A percentile compares a stretch with the other conserved stretches of the same genome.
Conservation (phyloP, 2,113 vertebrate genomes). For the Thoracochromis brauschi region DNA sequence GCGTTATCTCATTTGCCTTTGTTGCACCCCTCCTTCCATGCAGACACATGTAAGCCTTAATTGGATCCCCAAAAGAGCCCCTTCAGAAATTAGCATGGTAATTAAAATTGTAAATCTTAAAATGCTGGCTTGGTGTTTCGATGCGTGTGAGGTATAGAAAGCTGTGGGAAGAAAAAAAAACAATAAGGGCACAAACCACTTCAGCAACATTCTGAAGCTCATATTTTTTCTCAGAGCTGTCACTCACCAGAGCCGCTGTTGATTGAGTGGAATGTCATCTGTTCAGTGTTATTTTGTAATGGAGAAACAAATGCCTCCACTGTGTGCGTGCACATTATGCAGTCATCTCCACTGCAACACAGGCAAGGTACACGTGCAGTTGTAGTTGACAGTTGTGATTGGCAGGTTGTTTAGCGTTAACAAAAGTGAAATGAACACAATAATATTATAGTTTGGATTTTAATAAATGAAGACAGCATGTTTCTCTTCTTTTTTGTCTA, state of each 20-base stretch:
- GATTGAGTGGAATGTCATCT: not conserved
- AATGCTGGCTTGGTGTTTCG: not conserved
- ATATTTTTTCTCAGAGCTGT: not conserved
- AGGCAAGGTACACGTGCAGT: not conserved
- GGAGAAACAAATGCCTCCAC: accelerated
- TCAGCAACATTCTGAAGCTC: not conserved
- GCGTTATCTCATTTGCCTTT: not conserved
- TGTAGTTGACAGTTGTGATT: not conserved
- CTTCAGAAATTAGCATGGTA: no score
- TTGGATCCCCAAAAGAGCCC: no score
- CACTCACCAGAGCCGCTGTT: not conserved
- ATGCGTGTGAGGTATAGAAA: accelerated
- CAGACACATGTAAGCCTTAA: no score
- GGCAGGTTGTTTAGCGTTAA: not conserved
- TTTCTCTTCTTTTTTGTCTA: not conserved
- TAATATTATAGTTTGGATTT: not conserved
- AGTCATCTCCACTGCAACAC: not conserved
- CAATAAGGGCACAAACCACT: not conserved
- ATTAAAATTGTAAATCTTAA: not conserved
- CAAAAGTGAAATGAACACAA: not conserved
- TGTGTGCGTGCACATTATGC: not conserved
- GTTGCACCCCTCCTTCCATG: no score
- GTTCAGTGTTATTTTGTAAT: not conserved
- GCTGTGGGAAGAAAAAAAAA: not conserved
- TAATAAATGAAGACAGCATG: not conserved